These are phyloP conservation scores for Trachops cirrhosus DNA, from an alignment of 2,797 vertebrate genomes.

Conservation along the genomic window DNA sequence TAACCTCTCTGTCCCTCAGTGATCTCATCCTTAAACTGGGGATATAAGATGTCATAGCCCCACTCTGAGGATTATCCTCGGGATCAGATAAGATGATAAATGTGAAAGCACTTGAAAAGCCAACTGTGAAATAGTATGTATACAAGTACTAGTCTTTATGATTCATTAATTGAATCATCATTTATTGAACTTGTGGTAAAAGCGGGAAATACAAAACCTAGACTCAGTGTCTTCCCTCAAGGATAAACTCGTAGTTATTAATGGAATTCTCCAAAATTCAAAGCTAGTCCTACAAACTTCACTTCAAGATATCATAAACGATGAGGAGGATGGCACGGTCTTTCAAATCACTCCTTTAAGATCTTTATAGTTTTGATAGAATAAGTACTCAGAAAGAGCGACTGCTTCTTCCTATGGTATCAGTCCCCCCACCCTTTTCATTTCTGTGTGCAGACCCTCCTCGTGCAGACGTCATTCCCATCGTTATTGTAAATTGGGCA, in stretches of 20 bases:
- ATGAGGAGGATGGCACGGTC: background rate
- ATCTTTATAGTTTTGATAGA: background rate
- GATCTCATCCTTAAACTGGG: background rate
- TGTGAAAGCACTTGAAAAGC: background rate
- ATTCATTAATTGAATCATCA: background rate
- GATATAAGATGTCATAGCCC: background rate
- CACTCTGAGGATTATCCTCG: background rate
- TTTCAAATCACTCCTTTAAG: background rate
- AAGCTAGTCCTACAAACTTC: background rate
- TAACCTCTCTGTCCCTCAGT: background rate
- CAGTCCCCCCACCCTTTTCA: background rate
- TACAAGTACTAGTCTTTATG: background rate
- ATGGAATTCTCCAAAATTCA: background rate
- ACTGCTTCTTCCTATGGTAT: background rate
- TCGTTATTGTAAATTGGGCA: background rate
- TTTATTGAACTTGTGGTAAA: background rate
- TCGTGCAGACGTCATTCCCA: background rate
- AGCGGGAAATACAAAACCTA: background rate
- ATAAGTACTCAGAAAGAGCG: background rate
- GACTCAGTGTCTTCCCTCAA: background rate
- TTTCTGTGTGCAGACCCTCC: background rate
- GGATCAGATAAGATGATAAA: background rate
- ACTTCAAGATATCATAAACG: background rate
- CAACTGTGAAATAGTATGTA: background rate
- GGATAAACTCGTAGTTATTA: background rate